Evolutionary conservation across 2,888 invertebrate genomes (phyloP), one percentile per base, ranked within the genome.

Genomic region (Thymelicus acteon): DNA sequence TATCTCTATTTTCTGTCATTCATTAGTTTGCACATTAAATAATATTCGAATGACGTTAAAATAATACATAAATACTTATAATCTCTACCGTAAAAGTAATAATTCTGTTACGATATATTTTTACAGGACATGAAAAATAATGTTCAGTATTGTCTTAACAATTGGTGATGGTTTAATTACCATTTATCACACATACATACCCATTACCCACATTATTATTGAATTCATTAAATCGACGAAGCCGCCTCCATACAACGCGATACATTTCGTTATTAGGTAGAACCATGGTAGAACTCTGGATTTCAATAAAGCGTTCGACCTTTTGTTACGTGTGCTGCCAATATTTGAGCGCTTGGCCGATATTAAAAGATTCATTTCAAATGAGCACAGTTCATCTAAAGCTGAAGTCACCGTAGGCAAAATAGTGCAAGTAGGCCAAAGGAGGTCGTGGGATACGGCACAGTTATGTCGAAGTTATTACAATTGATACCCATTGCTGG

Each of bases 361-460:
- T 91, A 91, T 91, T 91, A 91, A 91, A 91, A 90, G 87, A 89
- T 90, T 90, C 89, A 90, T 91, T 88, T 88, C 85, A 83, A 83
- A 85, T 85, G 69, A 69, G 63, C 63, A 63, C 69, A 63, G 69
- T 63, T 69, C 69, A 63, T 69, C 69, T 69, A 7, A 40, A 69
- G 54, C 57, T 39, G 58, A 61, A 62, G 63, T 48, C 58, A 58
- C 12, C 44, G 57, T 68, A 69, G 58, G 58, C 69, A 63, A 69
- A 69, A 63, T 58, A 63, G 63, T 58, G 57, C 54, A 62, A 57
- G 54, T 61, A 19, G 68, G 62, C 57, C 57, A 68, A 68, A 31
- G 37, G 31, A 15, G 44, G 60, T 7, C 8, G n/a, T 48, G 31
- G 15, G 6, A 24, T 13, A 10, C 2, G 31, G 31, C 57, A 13